phyloP scores from a whole-genome alignment of 1,140 invertebrate genomes.

The Pectinophora gossypiella region DNA sequence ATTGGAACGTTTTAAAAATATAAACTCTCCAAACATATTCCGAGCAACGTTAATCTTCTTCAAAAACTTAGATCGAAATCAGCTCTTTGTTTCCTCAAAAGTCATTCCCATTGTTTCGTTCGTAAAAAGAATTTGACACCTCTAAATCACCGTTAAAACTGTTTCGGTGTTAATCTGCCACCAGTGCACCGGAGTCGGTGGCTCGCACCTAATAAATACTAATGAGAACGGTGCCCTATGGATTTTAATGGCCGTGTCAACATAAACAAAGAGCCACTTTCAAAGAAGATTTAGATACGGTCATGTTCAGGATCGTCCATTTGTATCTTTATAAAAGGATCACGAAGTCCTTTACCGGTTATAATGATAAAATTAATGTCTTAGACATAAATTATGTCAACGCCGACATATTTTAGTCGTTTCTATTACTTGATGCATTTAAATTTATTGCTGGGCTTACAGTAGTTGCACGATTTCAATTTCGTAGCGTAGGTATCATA shows the following conservation, averaged over 20 bases:
- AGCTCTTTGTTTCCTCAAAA: conserved; percentile 7
- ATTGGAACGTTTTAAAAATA: too few species aligned
- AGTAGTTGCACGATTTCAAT: neutral
- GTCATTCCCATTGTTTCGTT: neutral
- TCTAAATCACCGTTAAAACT: conserved; percentile 14
- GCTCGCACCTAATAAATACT: conserved; percentile 12
- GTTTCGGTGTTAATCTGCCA: conserved; percentile 5
- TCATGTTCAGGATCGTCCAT: neutral
- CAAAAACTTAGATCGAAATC: neutral
- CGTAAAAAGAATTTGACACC: conserved; percentile 6
- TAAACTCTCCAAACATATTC: neutral
- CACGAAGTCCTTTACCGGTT: neutral
- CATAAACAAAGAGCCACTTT: conserved; percentile 7
- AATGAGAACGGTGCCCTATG: conserved; percentile 15
- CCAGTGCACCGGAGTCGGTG: neutral
- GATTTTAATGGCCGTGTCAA: conserved; percentile 15
- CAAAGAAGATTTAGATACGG: neutral
- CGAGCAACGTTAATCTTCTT: neutral
- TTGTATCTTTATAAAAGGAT: neutral
- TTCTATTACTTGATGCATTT: neutral
- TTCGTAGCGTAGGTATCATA: too few species aligned
- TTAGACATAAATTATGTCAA: neutral
- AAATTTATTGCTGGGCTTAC: neutral
- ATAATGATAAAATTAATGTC: neutral
- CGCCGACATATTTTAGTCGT: neutral